Evolutionary conservation across 2,797 vertebrate species (phyloP), one percentile per base, ranked within the genome.

Genomic region (Schizopygopsis malacanthus): DNA sequence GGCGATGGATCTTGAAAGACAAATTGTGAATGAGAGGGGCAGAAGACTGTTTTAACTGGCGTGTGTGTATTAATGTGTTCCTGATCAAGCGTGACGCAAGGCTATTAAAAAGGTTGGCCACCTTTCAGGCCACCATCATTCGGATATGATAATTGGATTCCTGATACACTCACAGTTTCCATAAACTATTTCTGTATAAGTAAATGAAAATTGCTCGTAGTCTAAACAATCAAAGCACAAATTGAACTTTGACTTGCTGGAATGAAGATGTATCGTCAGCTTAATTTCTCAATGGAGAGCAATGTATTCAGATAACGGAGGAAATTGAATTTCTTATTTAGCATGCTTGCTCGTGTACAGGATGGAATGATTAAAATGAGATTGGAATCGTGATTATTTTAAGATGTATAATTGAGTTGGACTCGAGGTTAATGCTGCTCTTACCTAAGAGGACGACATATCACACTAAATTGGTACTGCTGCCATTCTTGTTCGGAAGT

Each of bases 131-230:
- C 67, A 28, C 71, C 33, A 45, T 86, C 59, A 56, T 82, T 67
- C 81, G 69, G 82, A 79, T 28, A 85, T 77, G 28, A 83, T 79
- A 79, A 89, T 61, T 81, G 45, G 22, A 73, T 85, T 90, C 82
- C 61, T 79, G 61, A 72, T 45, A 41, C 85, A 82, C 89, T 89
- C 88, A 90, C 56, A 89, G 63, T 89, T 90, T 90, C 90, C 90
- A 88, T 90, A 86, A 89, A 90, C 90, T 79, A 41, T 85, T 85
- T 69, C 65, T 69, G 81, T 87, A 83, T 85, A 77, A 81, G 25
- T 85, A 72, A 89, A 63, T 83, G 39, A 86, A 82, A 82, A 79
- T 61, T 25, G 6, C 54, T 84, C 37, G n/a, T 75, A 89, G 88
- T 85, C 87, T 87, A 87, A 87, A 89, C 78, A 87, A 88, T 87